phyloP scores from a whole-genome alignment of 2,113 vertebrate genomes.

The Notothenia rossii region DNA sequence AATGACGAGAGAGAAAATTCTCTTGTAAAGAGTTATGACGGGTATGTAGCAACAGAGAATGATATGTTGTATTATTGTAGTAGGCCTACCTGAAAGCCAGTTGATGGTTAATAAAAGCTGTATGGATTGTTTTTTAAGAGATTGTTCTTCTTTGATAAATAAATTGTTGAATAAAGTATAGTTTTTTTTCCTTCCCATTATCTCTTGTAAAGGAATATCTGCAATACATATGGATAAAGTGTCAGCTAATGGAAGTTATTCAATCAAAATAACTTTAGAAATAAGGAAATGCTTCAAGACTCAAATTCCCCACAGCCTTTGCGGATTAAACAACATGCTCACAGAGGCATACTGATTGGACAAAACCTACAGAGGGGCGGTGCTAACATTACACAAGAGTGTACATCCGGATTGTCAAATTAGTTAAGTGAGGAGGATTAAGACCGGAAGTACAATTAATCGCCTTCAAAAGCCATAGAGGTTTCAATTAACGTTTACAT shows the following conservation, averaged over 20 bases:
- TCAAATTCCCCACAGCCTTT: conserved; percentile 34
- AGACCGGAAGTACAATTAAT: not conserved
- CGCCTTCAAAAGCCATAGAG: not conserved
- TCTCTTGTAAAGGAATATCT: not conserved
- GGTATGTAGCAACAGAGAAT: conserved; percentile 17
- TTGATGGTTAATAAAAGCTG: conserved; percentile 30
- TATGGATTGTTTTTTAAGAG: conserved; percentile 29
- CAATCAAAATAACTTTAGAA: not conserved
- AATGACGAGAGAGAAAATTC: conserved; percentile 10
- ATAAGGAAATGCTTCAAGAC: not conserved
- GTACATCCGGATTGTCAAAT: conserved; percentile 43
- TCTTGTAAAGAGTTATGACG: conserved; percentile 25
- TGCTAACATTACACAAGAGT: conserved; percentile 9
- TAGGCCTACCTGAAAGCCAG: conserved; percentile 45
- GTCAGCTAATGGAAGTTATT: too few relatives aligned
- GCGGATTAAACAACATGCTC: not conserved
- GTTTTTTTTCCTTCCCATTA: not conserved
- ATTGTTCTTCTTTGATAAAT: conserved; percentile 41
- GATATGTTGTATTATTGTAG: conserved; percentile 20
- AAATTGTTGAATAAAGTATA: conserved; percentile 4
- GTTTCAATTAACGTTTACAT: too few relatives aligned
- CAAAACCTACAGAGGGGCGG: conserved; percentile 24
- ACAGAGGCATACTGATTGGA: conserved; percentile 29
- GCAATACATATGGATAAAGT: not conserved
- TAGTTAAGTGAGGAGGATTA: not conserved